Evolutionary conservation across 2,888 invertebrate genomes (phyloP), one percentile per base, ranked within the genome.

Genomic region (Drosophila formosana): DNA sequence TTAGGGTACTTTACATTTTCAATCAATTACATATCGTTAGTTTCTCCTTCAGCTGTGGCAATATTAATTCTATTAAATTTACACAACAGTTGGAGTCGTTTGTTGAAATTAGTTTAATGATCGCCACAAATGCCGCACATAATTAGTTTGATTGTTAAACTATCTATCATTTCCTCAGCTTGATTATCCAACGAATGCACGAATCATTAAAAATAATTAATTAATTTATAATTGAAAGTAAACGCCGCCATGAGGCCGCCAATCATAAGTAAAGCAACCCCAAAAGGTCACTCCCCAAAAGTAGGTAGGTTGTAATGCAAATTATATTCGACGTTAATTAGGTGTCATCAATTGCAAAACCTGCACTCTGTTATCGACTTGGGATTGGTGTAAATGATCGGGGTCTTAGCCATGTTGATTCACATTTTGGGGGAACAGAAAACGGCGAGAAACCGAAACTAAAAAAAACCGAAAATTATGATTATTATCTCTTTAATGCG

Each of bases 131-230:
- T 58, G 45, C 39, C 60, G 82, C 65, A 45, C 32, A 37, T 69
- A 69, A 83, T 88, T 88, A 82, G 66, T 46, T 65, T 88, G 84
- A 82, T 82, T 84, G 67, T 47, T 56, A 53, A 66, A 67, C 79
- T 57, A 78, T 87, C 82, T 56, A 82, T 87, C 85, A 73, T 88
- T 82, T 87, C 88, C 88, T 82, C 37, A 37, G 11, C 63, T 61
- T 79, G 76, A 79, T 79, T 71, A 71, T 55, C 60, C 60, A 52
- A 58, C 43, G 37, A 52, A 56, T 64, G 62, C 63, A 47, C 41
- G 58, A 70, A 86, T 75, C 83, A 86, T 88, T 83, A 73, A 72
- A 75, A 52, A 72, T 86, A 65, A 85, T 82, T 81, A 82, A 82
- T 82, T 85, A 79, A 75, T 80, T 86, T 67, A 75, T 72, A 88